Percentiles rank a stretch among this genome's conserved stretches.
Conservation (phyloP, 2,113 vertebrate species). For the Labeo catla region DNA sequence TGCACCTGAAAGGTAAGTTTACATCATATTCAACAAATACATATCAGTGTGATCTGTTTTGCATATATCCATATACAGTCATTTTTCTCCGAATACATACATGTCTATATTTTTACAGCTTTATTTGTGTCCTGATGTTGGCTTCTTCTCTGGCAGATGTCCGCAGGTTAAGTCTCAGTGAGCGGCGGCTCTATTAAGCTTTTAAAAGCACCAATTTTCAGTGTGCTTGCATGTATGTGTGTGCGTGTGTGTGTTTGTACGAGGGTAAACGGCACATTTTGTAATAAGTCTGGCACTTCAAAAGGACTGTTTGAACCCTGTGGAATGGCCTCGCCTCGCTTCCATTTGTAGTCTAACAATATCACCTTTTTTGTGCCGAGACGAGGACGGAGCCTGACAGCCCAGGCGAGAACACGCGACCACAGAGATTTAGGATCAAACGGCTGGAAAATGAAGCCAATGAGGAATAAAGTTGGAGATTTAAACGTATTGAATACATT, state of each 20-base stretch:
- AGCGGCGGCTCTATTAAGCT: constrained; percentile 47
- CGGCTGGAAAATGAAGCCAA: constrained; percentile 1
- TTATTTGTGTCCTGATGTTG: constrained; percentile 14
- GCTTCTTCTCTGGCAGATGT: neutral
- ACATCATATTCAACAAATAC: neutral
- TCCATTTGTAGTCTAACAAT: constrained; percentile 33
- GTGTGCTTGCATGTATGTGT: neutral
- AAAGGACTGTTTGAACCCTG: constrained; percentile 41
- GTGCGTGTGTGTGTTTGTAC: neutral
- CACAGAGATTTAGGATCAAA: neutral
- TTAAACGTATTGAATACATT: neutral
- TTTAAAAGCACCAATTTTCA: constrained; percentile 46
- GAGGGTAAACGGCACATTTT: constrained; percentile 45
- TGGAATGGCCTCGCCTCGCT: constrained; percentile 26
- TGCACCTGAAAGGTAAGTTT: neutral
- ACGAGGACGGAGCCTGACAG: neutral
- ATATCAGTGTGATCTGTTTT: neutral
- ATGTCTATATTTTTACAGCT: constrained; percentile 33
- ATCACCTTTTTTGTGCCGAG: neutral
- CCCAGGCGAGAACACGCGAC: neutral
- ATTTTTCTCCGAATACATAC: constrained; percentile 26
- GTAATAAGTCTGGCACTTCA: constrained; percentile 34
- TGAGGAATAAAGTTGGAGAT: neutral
- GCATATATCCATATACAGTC: neutral
- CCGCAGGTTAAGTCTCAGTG: constrained; percentile 27